Evolutionary conservation across 2,113 vertebrate species (phyloP), one percentile per base, ranked within the genome.

Genomic region (Myrmophylax atrothorax): DNA sequence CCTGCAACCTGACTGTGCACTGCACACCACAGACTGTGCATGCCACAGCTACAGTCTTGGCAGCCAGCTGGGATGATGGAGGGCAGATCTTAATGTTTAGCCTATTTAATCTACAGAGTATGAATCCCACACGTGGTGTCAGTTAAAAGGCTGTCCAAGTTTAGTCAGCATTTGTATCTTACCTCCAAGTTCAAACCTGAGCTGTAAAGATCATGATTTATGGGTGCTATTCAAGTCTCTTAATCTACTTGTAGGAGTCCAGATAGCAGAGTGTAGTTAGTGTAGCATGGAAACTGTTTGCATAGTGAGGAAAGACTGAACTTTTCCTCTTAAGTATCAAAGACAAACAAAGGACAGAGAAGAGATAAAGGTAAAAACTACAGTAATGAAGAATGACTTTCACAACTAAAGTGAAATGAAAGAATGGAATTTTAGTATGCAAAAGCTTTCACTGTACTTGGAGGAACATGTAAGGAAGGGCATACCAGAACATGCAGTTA

Each of bases 271-370:
- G 52, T 42, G 85, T 17, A 4, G 35, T 77, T 86, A 90, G 72
- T 0, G 0, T 81, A 67, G 64, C 69, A 22, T 37, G 66, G 73
- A 31, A 90, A 78, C 42, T 90, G 46, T 95, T 96, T 96, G 96
- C 67, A 9, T 13, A 94, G 91, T 67, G 59, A 92, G 75, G 73
- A 94, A 79, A 88, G 82, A 55, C 52, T 78, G 70, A 87, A 90
- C 64, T 90, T 90, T 80, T 69, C 44, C 42, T 94, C 82, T 63
- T 37, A 70, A 90, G 67, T 88, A 59, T 67, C 67, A 78, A 95
- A 94, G 89, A 37, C 44, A 96, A 95, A 92, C 80, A 87, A 88
- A 94, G 82, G 33, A 42, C 78, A 86, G 77, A 69, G 58, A 69
- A 85, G 70, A 80, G 88, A 83, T 62, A 91, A 95, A 89, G 74